phyloP scores from a whole-genome alignment of 2,888 invertebrate genomes.

The Tinea semifulvella region DNA sequence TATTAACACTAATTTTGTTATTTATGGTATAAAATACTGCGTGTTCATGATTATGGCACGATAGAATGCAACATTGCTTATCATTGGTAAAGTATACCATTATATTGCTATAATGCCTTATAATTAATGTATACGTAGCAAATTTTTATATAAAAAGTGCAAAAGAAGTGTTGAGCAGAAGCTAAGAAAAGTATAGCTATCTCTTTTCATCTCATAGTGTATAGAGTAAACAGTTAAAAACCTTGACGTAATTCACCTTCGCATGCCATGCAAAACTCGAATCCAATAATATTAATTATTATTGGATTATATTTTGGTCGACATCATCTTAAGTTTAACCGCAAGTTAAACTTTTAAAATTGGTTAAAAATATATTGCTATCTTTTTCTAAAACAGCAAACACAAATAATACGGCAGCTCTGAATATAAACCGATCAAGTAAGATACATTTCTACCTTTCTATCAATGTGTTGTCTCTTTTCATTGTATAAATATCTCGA shows the following conservation, averaged over 20 bases:
- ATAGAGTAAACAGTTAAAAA: neutral
- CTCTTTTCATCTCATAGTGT: neutral
- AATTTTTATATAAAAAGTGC: slow-evolving; percentile 3
- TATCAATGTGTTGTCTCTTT: too few relatives aligned
- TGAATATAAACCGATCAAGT: too few relatives aligned
- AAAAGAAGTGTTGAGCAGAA: slow-evolving; percentile 4
- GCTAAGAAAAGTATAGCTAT: slow-evolving; percentile 4
- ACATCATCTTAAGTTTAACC: too few relatives aligned
- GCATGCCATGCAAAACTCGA: too few relatives aligned
- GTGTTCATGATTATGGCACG: neutral
- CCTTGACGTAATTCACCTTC: neutral
- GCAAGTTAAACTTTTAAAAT: too few relatives aligned
- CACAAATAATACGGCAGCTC: too few relatives aligned
- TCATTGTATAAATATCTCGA: too few relatives aligned
- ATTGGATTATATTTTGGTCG: too few relatives aligned
- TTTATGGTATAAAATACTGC: slow-evolving; percentile 1
- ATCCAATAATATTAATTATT: too few relatives aligned
- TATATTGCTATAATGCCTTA: slow-evolving; percentile 8
- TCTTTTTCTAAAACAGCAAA: too few relatives aligned
- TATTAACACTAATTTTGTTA: neutral
- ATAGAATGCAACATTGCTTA: slow-evolving; percentile 6
- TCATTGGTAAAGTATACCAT: neutral
- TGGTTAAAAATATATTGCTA: too few relatives aligned
- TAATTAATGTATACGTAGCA: neutral
- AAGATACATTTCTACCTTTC: too few relatives aligned